A percentile compares a stretch with the other conserved stretches of the same genome.
Evolutionary conservation across 2,888 invertebrate species (phyloP).

Genomic region (Stenodera caucasica): DNA sequence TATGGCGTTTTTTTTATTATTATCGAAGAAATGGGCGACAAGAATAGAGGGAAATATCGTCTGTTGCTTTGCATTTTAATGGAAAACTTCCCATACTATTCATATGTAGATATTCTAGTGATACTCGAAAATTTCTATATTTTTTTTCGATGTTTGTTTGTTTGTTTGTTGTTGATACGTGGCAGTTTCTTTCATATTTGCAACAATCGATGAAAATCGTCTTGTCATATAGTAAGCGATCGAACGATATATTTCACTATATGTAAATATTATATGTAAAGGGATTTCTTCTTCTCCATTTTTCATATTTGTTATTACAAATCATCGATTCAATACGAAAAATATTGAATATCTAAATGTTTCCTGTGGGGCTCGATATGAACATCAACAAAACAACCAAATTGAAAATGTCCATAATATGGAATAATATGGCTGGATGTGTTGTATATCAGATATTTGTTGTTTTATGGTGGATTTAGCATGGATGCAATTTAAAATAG

Average conservation of each 20-base stretch:
- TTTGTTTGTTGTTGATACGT: not conserved
- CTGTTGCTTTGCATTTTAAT: constrained; percentile 7
- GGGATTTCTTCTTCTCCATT: not conserved
- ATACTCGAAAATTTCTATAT: not conserved
- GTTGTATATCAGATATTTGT: not conserved
- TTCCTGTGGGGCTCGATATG: not conserved
- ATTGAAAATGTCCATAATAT: too few species aligned
- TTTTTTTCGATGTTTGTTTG: not conserved
- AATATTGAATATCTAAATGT: not conserved
- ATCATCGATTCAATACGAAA: not conserved
- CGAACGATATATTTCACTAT: not conserved
- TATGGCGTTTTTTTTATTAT: not conserved
- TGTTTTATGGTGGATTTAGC: not conserved
- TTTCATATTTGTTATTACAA: not conserved
- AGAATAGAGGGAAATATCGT: not conserved
- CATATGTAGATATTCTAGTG: not conserved
- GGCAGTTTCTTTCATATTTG: constrained; percentile 3
- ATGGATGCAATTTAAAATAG: not conserved
- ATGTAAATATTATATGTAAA: not conserved
- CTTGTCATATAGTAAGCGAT: not conserved
- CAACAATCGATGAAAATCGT: constrained; percentile 2
- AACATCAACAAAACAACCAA: too few species aligned
- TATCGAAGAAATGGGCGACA: not conserved
- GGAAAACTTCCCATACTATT: not conserved
- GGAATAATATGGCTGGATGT: too few species aligned